Percentiles rank a stretch among this genome's conserved stretches.
These are phyloP conservation scores for Astur gentilis DNA, from an alignment of 2,113 vertebrate genomes.

Conservation along the genomic window DNA sequence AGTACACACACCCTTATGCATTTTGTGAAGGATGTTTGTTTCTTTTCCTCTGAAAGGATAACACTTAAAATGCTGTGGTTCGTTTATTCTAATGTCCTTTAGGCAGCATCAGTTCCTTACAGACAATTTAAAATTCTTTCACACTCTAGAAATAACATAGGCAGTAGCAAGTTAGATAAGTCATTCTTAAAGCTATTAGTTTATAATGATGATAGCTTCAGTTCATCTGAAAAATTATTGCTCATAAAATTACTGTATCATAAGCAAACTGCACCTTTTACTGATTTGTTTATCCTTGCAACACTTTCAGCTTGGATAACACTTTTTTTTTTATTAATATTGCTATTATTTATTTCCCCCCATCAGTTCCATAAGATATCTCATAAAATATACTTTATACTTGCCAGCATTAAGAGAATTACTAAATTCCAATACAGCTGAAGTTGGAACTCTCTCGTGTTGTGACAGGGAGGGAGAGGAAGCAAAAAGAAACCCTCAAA, in stretches of 20 bases:
- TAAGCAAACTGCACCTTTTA: constrained; percentile 34
- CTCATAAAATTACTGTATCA: constrained; percentile 55
- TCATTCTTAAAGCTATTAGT: constrained; percentile 57
- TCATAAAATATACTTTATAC: constrained; percentile 11
- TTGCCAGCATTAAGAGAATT: constrained; percentile 7
- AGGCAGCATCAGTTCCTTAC: background rate
- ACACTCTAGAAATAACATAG: constrained; percentile 39
- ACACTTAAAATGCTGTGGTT: constrained; percentile 22
- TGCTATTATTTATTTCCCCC: constrained; percentile 16
- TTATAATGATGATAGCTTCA: constrained; percentile 53
- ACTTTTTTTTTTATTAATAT: constrained; percentile 15
- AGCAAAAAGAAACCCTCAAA: background rate
- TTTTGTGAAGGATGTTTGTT: constrained; percentile 30
- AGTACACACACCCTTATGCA: background rate
- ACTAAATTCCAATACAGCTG: background rate
- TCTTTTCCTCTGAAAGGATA: background rate
- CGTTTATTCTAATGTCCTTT: constrained; percentile 35
- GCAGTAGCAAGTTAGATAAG: constrained; percentile 41
- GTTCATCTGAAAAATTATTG: constrained; percentile 57
- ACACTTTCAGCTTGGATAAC: background rate
- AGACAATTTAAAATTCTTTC: constrained; percentile 56
- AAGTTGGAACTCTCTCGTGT: background rate
- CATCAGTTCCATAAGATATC: constrained; percentile 7
- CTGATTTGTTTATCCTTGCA: constrained; percentile 44
- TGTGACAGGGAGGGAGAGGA: background rate